Percentiles rank a stretch among this genome's conserved stretches.
These are phyloP conservation scores for Ectemnius lituratus DNA, from an alignment of 2,888 invertebrate species.

Conservation along the genomic window DNA sequence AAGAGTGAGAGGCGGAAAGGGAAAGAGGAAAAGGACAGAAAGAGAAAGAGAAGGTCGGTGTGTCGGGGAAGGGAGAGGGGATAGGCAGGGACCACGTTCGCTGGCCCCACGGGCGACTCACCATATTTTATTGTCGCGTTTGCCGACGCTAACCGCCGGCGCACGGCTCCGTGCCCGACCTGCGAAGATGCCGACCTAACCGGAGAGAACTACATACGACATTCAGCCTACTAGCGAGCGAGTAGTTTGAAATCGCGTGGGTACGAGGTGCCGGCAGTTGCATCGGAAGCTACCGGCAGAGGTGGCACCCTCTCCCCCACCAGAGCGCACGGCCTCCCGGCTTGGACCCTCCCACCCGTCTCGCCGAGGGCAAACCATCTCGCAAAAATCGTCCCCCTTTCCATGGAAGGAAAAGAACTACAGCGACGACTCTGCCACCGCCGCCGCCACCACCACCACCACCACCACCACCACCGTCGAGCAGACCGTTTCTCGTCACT, in stretches of 20 bases:
- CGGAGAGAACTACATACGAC: conserved; percentile 49
- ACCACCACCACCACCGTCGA: conserved; percentile 58
- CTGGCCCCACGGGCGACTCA: conserved; percentile 68
- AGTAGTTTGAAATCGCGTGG: conserved; percentile 56
- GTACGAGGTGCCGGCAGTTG: conserved; percentile 53
- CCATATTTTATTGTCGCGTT: conserved; percentile 76
- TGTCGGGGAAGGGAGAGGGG: conserved; percentile 44
- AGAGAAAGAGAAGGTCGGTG: conserved; percentile 50
- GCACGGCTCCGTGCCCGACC: conserved; percentile 63
- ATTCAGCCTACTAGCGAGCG: conserved; percentile 42
- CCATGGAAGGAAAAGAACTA: conserved; percentile 73
- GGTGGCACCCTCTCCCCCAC: conserved; percentile 70
- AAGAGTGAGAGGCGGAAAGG: conserved; percentile 51
- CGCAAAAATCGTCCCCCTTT: conserved; percentile 76
- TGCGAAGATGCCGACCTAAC: conserved; percentile 58
- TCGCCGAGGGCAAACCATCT: conserved; percentile 70
- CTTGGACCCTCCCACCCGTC: conserved; percentile 74
- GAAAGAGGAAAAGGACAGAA: conserved; percentile 58
- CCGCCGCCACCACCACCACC: conserved; percentile 66
- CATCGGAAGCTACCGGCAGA: conserved; percentile 57
- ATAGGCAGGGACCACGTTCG: conserved; percentile 58
- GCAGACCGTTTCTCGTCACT: conserved; percentile 56
- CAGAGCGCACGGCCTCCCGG: conserved; percentile 64
- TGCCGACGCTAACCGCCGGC: conserved; percentile 74
- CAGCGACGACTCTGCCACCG: conserved; percentile 73